A percentile compares a stretch with the other conserved stretches of the same genome.
Evolutionary conservation across 2,888 invertebrate genomes (phyloP).

Genomic region (Pachycephus smyrnensis): DNA sequence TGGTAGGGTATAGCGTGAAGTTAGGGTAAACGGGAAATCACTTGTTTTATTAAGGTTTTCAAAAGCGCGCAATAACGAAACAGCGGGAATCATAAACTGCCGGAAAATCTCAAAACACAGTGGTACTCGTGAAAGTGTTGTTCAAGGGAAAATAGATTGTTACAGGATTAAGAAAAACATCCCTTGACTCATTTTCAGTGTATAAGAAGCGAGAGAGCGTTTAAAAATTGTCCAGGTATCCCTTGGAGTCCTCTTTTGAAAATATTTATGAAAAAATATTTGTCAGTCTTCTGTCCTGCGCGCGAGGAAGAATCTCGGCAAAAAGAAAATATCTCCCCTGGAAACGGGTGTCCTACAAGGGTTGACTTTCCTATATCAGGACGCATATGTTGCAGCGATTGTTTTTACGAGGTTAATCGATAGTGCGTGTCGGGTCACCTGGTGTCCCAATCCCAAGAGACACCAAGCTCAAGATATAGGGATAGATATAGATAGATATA

Average conservation of each 20-base stretch:
- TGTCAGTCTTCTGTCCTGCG: background rate
- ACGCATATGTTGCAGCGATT: slow-evolving; percentile 19
- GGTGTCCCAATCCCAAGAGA: slow-evolving; percentile 19
- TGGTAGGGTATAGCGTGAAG: too few species aligned
- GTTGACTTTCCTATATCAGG: background rate
- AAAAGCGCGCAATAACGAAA: too few species aligned
- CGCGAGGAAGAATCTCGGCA: background rate
- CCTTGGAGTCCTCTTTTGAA: background rate
- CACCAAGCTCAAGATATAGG: slow-evolving; percentile 2
- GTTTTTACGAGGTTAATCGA: slow-evolving; percentile 23
- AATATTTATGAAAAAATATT: background rate
- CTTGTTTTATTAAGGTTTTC: too few species aligned
- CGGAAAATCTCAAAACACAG: too few species aligned
- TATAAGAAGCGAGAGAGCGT: background rate
- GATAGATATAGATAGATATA: slow-evolving; percentile 5
- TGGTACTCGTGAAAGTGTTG: too few species aligned
- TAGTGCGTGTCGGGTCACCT: slow-evolving; percentile 22
- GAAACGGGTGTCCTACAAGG: background rate
- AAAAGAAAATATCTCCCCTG: background rate
- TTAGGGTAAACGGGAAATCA: too few species aligned
- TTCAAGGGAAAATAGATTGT: too few species aligned
- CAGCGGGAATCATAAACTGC: too few species aligned
- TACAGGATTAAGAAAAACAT: too few species aligned
- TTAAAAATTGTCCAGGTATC: background rate
- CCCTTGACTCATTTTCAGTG: too few species aligned